Evolutionary conservation across 2,888 invertebrate species (phyloP).

Genomic region (Sericinus montela): DNA sequence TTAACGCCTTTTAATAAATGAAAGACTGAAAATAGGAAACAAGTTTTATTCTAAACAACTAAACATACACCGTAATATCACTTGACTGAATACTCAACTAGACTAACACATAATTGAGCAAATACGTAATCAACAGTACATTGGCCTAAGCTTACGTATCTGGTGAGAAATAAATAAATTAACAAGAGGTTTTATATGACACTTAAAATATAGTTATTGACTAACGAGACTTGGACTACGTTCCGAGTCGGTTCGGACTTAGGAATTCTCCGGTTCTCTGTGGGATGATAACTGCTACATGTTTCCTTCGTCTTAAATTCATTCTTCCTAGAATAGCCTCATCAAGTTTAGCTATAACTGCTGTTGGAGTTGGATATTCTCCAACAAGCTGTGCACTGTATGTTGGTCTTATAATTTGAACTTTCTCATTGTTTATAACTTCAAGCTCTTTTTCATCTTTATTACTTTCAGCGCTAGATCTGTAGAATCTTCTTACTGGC

Average conservation of each 20-base stretch:
- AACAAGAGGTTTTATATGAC: conserved; percentile 57
- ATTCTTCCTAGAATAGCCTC: conserved; percentile 56
- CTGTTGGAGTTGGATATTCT: conserved; percentile 47
- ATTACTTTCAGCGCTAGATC: conserved; percentile 60
- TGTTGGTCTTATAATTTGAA: conserved; percentile 63
- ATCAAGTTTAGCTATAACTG: conserved; percentile 57
- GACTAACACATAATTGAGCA: conserved; percentile 62
- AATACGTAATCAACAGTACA: conserved; percentile 42
- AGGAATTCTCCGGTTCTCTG: conserved; percentile 30
- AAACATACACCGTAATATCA: conserved; percentile 78
- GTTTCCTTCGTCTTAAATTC: conserved; percentile 42
- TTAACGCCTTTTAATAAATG: too few relatives aligned
- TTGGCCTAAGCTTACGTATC: conserved; percentile 28
- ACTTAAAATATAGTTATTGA: conserved; percentile 62
- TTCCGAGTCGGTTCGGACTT: conserved; percentile 39
- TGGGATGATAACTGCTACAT: conserved; percentile 29
- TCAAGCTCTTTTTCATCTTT: conserved; percentile 46
- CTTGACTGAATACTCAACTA: conserved; percentile 67
- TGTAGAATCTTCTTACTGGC: conserved; percentile 56
- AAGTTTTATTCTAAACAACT: conserved; percentile 58
- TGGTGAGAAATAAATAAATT: conserved; percentile 51
- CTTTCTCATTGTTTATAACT: conserved; percentile 57
- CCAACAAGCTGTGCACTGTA: conserved; percentile 48
- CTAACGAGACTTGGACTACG: conserved; percentile 54
- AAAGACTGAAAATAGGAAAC: conserved; percentile 42